These are phyloP conservation scores for Zeugodacus cucurbitae DNA, from an alignment of 1,140 invertebrate species.

Conservation along the genomic window DNA sequence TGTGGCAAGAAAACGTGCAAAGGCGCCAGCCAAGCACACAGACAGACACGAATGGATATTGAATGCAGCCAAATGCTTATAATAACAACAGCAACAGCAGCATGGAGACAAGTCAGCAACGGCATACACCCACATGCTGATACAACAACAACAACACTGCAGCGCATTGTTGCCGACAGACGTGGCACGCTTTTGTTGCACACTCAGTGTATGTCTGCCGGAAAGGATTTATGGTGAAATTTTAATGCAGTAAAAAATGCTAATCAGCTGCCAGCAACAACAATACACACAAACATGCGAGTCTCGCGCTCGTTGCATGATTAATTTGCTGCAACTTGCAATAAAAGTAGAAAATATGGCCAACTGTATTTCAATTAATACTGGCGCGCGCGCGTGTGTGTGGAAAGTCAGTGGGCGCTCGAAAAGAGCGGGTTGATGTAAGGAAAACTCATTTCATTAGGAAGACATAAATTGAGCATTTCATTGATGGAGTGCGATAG, in stretches of 20 bases:
- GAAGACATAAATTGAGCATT: constrained; percentile 36
- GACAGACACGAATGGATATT: not conserved
- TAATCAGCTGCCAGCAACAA: constrained; percentile 32
- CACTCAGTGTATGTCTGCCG: not conserved
- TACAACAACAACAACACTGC: not conserved
- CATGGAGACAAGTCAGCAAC: not conserved
- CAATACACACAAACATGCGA: not conserved
- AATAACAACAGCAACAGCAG: not conserved
- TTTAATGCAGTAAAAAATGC: constrained; percentile 33
- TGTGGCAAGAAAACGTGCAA: not conserved
- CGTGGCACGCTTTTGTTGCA: constrained; percentile 27
- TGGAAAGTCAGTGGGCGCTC: not conserved
- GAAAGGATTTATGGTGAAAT: constrained; percentile 35
- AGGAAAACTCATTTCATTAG: constrained; percentile 12
- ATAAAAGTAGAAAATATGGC: not conserved
- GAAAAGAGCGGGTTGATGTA: not conserved
- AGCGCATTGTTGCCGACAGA: not conserved
- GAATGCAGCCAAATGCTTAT: not conserved
- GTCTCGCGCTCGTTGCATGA: constrained; percentile 21
- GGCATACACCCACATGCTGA: not conserved
- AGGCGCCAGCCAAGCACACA: not conserved
- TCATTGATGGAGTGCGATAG: constrained; percentile 9
- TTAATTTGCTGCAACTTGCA: constrained; percentile 14
- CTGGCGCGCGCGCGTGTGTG: not conserved
- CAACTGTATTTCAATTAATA: constrained; percentile 33